Conservation (phyloP, 2,113 vertebrate species). For the Epinephelus lanceolatus region DNA sequence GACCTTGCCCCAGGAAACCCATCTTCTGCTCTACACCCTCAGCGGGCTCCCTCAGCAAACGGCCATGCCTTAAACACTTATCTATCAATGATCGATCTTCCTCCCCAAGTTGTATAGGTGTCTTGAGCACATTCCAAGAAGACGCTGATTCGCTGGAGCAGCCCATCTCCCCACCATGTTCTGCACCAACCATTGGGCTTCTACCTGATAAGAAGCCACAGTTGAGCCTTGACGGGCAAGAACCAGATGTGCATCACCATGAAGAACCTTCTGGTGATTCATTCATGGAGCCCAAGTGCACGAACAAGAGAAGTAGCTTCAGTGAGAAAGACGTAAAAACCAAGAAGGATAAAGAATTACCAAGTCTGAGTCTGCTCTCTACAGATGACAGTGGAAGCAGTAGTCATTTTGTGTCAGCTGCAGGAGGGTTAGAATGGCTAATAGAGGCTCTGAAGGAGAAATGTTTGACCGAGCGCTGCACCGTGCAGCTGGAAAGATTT, state of each 20-base stretch:
- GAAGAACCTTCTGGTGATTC: conserved; percentile 26
- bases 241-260: conserved; percentile 2
- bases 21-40: conserved; percentile 81
- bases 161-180: not conserved
- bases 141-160: conserved; percentile 4
- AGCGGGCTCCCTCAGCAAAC: conserved; percentile 20
- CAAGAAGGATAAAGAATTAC: not conserved
- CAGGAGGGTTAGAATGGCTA: conserved; percentile 58
- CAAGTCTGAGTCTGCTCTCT: conserved; percentile 11
- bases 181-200: not conserved
- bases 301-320: not conserved
- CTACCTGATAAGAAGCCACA: conserved; percentile 23
- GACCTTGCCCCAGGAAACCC: conserved; percentile 54
- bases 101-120: conserved; percentile 25
- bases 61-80: not conserved
- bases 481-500: conserved; percentile 65
- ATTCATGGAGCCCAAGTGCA: not conserved
- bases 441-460: conserved; percentile 64
- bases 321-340: not conserved
- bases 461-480: conserved; percentile 66
- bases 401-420: conserved; percentile 56
- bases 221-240: not conserved
- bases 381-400: conserved; percentile 21
- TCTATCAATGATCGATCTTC: conserved; percentile 27
- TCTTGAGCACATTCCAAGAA: conserved; percentile 42